Conservation (phyloP, 2,888 invertebrate species). For the Vanessa cardui region DNA sequence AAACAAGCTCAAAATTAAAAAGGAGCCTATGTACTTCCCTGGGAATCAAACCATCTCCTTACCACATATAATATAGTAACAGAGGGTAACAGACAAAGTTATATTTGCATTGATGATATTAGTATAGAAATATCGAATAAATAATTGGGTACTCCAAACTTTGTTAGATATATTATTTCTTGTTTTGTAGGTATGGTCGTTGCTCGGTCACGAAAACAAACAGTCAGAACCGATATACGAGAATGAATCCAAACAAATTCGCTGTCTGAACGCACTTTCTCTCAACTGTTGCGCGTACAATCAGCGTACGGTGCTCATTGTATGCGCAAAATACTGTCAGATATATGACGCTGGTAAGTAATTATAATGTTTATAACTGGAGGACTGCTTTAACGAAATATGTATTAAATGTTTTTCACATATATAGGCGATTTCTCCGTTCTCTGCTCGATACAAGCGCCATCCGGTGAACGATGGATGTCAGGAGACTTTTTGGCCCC, state of each 20-base stretch:
- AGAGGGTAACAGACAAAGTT: too few species aligned
- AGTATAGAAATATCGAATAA: too few species aligned
- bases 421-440: conserved; percentile 95
- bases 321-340: conserved; percentile 99
- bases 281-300: conserved; percentile 97
- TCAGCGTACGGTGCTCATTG: conserved; percentile 97
- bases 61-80: too few species aligned
- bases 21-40: too few species aligned
- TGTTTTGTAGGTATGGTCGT: conserved; percentile 90
- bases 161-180: background rate
- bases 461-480: conserved; percentile 95
- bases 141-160: background rate
- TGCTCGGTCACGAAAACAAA: conserved; percentile 93
- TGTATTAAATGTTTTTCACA: background rate
- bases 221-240: conserved; percentile 95
- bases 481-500: conserved; percentile 97
- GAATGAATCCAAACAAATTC: conserved; percentile 98
- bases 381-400: too few species aligned
- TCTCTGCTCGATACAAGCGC: conserved; percentile 95
- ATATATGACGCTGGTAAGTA: conserved; percentile 88
- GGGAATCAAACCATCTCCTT: too few species aligned
- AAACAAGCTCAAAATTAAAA: too few species aligned
- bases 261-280: conserved; percentile 95
- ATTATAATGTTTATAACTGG: too few species aligned
- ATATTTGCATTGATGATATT: too few species aligned